phyloP scores from a whole-genome alignment of 2,888 invertebrate species.

The Eurytoma californica region DNA sequence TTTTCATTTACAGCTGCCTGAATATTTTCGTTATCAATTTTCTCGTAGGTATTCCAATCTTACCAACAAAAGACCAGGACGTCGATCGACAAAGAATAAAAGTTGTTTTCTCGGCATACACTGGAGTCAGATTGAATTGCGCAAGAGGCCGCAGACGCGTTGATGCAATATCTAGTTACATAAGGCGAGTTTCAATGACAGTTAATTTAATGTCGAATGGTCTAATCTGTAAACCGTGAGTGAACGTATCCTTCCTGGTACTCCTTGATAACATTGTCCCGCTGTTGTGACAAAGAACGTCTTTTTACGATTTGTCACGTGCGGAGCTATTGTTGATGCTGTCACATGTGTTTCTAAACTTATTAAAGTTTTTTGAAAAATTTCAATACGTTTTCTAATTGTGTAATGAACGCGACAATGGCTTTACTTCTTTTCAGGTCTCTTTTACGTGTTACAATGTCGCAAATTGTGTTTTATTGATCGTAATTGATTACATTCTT shows the following conservation, averaged over 20 bases:
- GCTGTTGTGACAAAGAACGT: neutral
- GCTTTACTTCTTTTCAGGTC: too few relatives aligned
- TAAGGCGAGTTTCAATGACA: slow-evolving; percentile 41
- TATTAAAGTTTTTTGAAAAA: too few relatives aligned
- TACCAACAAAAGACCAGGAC: neutral
- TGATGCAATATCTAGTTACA: slow-evolving; percentile 21
- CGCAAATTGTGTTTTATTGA: too few relatives aligned
- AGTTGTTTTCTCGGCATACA: neutral
- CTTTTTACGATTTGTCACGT: slow-evolving; percentile 12
- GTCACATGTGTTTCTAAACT: too few relatives aligned
- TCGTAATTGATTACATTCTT: too few relatives aligned
- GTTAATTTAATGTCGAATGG: slow-evolving; percentile 48
- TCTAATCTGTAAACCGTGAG: slow-evolving; percentile 41
- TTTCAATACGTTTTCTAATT: too few relatives aligned
- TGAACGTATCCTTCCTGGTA: slow-evolving; percentile 26
- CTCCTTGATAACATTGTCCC: neutral
- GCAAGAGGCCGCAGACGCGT: slow-evolving; percentile 26
- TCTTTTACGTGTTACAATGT: too few relatives aligned
- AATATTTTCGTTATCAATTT: too few relatives aligned
- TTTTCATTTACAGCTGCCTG: too few relatives aligned
- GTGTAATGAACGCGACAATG: too few relatives aligned
- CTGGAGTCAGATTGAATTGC: slow-evolving; percentile 26
- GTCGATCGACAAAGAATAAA: slow-evolving; percentile 5
- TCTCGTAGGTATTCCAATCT: too few relatives aligned
- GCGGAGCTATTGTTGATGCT: too few relatives aligned